Evolutionary conservation across 2,888 invertebrate species (phyloP).

Genomic region (Plagodis pulveraria): DNA sequence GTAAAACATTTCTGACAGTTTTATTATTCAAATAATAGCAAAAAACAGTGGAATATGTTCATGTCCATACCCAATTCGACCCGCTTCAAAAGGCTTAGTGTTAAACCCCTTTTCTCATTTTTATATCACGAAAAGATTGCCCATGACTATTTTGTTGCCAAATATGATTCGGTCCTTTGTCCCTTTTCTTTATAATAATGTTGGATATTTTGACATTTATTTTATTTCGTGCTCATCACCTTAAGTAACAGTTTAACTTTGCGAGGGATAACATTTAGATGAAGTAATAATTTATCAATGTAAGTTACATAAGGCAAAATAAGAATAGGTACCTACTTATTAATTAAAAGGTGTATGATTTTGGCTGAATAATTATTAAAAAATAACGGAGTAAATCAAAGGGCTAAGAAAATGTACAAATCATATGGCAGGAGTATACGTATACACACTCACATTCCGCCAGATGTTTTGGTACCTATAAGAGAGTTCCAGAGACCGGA

Average conservation of each 20-base stretch:
- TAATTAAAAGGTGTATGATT: too few species aligned
- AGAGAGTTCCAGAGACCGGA: too few species aligned
- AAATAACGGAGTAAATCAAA: too few species aligned
- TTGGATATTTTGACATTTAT: slow-evolving; percentile 23
- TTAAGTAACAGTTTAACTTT: slow-evolving; percentile 14
- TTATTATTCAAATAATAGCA: slow-evolving; percentile 79
- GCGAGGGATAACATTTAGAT: not conserved
- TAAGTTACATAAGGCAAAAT: too few species aligned
- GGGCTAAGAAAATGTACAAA: too few species aligned
- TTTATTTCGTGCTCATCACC: slow-evolving; percentile 22
- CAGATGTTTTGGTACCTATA: too few species aligned
- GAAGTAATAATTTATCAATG: too few species aligned
- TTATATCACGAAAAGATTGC: slow-evolving; percentile 78
- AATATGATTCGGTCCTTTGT: slow-evolving; percentile 74
- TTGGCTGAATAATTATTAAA: too few species aligned
- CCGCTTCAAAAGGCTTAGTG: slow-evolving; percentile 80
- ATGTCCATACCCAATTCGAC: slow-evolving; percentile 81
- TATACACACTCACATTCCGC: too few species aligned
- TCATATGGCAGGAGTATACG: too few species aligned
- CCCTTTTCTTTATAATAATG: slow-evolving; percentile 47
- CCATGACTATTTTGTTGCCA: slow-evolving; percentile 77
- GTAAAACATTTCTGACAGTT: slow-evolving; percentile 74
- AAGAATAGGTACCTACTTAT: too few species aligned
- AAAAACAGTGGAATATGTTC: slow-evolving; percentile 75
- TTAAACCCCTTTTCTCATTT: slow-evolving; percentile 80